Base-by-base conservation (phyloP, 2,797 vertebrate species). In the Clarias fuscus region DNA sequence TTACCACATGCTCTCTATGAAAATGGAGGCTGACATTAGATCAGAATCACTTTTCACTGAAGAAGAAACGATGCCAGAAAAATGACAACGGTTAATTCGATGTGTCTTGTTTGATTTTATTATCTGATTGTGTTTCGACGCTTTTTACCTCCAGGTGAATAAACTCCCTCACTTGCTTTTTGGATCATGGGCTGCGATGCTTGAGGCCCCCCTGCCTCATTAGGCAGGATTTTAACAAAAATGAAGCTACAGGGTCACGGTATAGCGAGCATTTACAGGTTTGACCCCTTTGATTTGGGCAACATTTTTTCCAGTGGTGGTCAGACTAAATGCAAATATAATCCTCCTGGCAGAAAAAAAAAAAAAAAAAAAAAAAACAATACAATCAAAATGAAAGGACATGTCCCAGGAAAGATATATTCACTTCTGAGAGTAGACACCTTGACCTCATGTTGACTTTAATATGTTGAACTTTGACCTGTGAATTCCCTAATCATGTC, bases 1-100 rank as follows among this genome's bases (percentile, higher is more conserved):
- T 71, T 65, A 87, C 79, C 80, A 86, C 71, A 65, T 4, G 30
- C 80, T 48, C 33, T 48, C 24, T 30, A 73, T 75, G 18, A 56
- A 77, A 84, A 76, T 67, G n/a, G 72, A 30, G 20, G 40, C 61
- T 67, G 83, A 76, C 72, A 67, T 22, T 27, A 65, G 15, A 65
- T 84, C 83, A 67, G 37, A 37, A 65, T 84, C 7, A 37, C 27
- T 77, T 76, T 67, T 77, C 27, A 27, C 53, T 6, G 20, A 77
- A 37, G 5, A 58, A 75, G 30, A 68, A 48, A 76, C 7, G 3
- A 67, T 76, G 37, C 30, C 30, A 53, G 18, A n/a, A 56, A 67
- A 68, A 67, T 48, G 17, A 24, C 80, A 33, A 33, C 20, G n/a
- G 80, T 27, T 82, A 67, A 82, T 68, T 67, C n/a, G 3, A 8